Evolutionary conservation across 2,113 vertebrate species (phyloP), one percentile per base, ranked within the genome.

Genomic region (Epinephelus moara): DNA sequence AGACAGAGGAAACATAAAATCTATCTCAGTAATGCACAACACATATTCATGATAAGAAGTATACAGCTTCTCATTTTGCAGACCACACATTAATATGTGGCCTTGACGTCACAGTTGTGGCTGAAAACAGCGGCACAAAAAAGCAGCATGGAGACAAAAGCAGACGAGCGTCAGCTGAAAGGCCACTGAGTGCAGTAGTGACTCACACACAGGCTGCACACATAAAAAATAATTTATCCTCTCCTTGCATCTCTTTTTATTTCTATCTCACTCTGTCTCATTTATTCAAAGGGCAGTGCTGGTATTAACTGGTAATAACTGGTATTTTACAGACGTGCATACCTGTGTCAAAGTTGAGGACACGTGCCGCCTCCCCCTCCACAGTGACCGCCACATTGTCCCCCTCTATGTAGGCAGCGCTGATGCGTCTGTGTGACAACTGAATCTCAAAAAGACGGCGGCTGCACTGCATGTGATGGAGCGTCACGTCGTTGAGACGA

Each of bases 321-420:
- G 4, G 6, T 14, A 23, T 40, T 76, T 59, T 33, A 33, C 33
- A 57, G 9, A 61, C 5, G 40, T 42, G n/a, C 15, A 37, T 69
- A 96, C 94, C 95, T 40, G 94, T 96, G 86, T 96, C 94, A 50
- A 96, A 96, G 92, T 94, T 96, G 40, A 96, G 91, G 49, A 95
- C 91, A 1, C 91, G 91, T 0, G 95, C 94, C 1, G 95, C 95
- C 82, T 96, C 95, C 6, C 94, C 95, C 84, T 96, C 96, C 76
- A 95, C 91, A 0, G 92, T 96, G 74, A 96, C 95, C 0, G 95
- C 94, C 50, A 95, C 93, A 21, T 95, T 95, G 77, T 96, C 92
- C 0, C 84, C 91, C 57, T 96, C 93, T 25, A 95, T 95, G 88
- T 94, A 95, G 23, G 94, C 93, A 0, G 94, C 91, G 0, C 92